These are phyloP conservation scores for Mionectes olivaceus DNA, from an alignment of 2,797 vertebrate genomes.

Conservation along the genomic window DNA sequence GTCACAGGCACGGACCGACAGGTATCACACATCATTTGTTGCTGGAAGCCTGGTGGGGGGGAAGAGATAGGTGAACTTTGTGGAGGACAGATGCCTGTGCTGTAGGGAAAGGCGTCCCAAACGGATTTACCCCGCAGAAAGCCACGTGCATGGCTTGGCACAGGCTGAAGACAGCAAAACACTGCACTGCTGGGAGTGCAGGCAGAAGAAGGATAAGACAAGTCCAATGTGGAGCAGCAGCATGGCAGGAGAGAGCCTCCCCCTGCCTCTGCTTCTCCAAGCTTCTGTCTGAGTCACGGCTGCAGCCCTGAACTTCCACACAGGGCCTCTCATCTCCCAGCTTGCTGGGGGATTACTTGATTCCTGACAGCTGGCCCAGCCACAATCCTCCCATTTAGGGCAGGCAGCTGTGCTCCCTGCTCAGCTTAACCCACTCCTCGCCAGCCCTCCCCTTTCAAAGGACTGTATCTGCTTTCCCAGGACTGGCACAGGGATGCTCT, in stretches of 20 bases:
- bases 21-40: fast-evolving
- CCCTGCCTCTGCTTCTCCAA: not conserved
- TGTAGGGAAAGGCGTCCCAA: not conserved
- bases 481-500: fast-evolving
- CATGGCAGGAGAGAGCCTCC: not conserved
- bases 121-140: not conserved
- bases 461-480: fast-evolving
- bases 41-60: not conserved
- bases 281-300: not conserved
- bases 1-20: not conserved
- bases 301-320: not conserved
- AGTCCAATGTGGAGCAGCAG: not conserved
- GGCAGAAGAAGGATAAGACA: not conserved
- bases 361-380: not conserved
- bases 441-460: not conserved
- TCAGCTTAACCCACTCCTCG: not conserved
- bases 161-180: not conserved
- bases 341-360: not conserved
- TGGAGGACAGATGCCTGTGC: not conserved
- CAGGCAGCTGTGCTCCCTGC: not conserved
- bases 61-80: not conserved
- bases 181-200: not conserved
- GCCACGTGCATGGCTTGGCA: not conserved
- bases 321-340: not conserved
- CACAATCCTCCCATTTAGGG: slow-evolving; percentile 8